These are phyloP conservation scores for Auanema freiburgensis DNA, from an alignment of 2,888 invertebrate species.

Conservation along the genomic window DNA sequence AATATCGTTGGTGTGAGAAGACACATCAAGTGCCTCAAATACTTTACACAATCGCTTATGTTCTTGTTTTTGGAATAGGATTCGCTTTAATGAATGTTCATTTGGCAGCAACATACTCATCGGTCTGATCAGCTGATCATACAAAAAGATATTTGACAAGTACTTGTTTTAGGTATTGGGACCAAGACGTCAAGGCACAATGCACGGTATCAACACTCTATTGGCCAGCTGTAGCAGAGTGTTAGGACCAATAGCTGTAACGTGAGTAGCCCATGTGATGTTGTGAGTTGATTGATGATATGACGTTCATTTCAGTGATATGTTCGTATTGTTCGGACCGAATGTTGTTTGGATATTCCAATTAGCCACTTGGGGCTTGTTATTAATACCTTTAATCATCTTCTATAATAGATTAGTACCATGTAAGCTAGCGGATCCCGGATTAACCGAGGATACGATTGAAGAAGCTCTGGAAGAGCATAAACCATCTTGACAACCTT, in stretches of 20 bases:
- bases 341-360: conserved; percentile 15
- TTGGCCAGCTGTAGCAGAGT: conserved; percentile 18
- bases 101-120: conserved; percentile 21
- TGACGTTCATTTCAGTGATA: conserved; percentile 11
- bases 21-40: conserved; percentile 21
- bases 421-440: conserved; percentile 8
- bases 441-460: neutral
- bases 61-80: conserved; percentile 26
- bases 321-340: conserved; percentile 14
- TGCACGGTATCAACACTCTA: conserved; percentile 24
- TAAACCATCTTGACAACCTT: too few species aligned
- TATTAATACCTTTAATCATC: conserved; percentile 5
- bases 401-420: conserved; percentile 18
- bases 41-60: conserved; percentile 23
- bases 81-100: conserved; percentile 31
- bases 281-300: neutral
- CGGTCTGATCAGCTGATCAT: conserved; percentile 6
- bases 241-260: conserved; percentile 18
- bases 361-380: conserved; percentile 12
- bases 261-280: conserved; percentile 16
- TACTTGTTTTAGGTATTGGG: conserved; percentile 16
- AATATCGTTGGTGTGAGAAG: conserved; percentile 8
- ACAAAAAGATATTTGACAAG: neutral
- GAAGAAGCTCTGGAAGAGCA: too few species aligned
- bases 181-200: conserved; percentile 20